A percentile compares a stretch with the other conserved stretches of the same genome.
Conservation (phyloP, 2,888 invertebrate genomes). For the Trichogramma dendrolimi region DNA sequence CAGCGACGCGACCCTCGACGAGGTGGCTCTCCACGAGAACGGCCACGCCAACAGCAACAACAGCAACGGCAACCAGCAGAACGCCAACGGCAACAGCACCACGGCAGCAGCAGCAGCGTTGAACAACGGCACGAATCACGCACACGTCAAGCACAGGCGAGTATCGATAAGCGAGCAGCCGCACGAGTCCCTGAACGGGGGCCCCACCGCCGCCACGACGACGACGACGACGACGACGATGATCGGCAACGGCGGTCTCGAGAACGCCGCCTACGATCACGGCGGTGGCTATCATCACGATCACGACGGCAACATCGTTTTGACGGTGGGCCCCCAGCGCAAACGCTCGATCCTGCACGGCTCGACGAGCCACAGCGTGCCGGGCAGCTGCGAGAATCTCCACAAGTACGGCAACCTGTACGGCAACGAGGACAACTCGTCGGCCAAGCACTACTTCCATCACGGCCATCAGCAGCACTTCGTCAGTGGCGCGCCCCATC, state of each 20-base stretch:
- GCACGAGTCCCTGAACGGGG: constrained; percentile 39
- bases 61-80: too few relatives aligned
- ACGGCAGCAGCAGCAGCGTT: neutral
- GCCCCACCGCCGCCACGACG: constrained; percentile 44
- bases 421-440: constrained; percentile 32
- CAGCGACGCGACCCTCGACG: too few relatives aligned
- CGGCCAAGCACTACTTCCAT: neutral
- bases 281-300: constrained; percentile 41
- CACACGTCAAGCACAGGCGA: constrained; percentile 34
- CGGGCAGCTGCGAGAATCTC: constrained; percentile 46
- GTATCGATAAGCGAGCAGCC: constrained; percentile 49
- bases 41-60: too few relatives aligned
- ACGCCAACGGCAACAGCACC: constrained; percentile 3
- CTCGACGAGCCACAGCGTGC: constrained; percentile 36
- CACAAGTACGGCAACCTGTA: constrained; percentile 43
- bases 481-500: too few relatives aligned
- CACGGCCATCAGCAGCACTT: neutral
- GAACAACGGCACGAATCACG: constrained; percentile 31
- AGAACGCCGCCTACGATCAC: constrained; percentile 47
- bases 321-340: constrained; percentile 37
- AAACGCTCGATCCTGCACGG: constrained; percentile 47
- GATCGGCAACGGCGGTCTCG: constrained; percentile 36
- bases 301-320: neutral
- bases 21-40: too few relatives aligned
- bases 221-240: constrained; percentile 37